Evolutionary conservation across 2,113 vertebrate genomes (phyloP).

Genomic region (Danio rerio): GRCz12tu NC_133182.1:48511001-48511500

Average conservation of each 20-base stretch:
- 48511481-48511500: neutral
- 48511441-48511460: neutral
- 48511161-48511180: too few species aligned
- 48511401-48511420: neutral
- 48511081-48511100: too few species aligned
- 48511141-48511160: too few species aligned
- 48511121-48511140: too few species aligned
- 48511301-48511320: neutral
- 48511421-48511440: neutral
- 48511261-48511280: neutral
- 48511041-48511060: too few species aligned
- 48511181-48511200: too few species aligned
- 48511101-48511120: too few species aligned
- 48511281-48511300: neutral
- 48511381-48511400: neutral
- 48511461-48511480: neutral
- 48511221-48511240: neutral
- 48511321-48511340: neutral
- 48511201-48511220: neutral
- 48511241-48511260: neutral
- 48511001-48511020: too few species aligned
- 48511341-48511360: neutral
- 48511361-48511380: neutral
- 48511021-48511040: too few species aligned
- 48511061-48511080: too few species aligned